Percentiles rank a stretch among this genome's conserved stretches.
These are phyloP conservation scores for Bimastos eiseni DNA, from an alignment of 2,888 invertebrate genomes.

Conservation along the genomic window DNA sequence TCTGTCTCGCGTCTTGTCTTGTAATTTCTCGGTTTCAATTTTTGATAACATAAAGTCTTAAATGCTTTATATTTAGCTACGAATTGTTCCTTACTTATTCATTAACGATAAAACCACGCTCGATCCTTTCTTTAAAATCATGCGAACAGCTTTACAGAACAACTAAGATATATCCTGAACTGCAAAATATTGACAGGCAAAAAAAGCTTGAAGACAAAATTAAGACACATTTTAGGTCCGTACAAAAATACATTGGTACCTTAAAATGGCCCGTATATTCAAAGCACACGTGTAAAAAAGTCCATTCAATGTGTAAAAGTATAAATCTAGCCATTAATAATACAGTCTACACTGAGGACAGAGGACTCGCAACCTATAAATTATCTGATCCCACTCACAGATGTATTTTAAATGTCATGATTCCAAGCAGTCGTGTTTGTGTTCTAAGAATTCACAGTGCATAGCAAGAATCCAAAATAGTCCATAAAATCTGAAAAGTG, in stretches of 20 bases:
- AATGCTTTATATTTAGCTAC: neutral
- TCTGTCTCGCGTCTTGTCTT: too few relatives aligned
- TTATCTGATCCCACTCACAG: too few relatives aligned
- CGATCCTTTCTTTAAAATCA: neutral
- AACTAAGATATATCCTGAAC: neutral
- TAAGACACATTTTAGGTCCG: neutral
- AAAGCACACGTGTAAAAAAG: neutral
- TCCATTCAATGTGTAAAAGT: neutral
- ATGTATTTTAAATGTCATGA: too few relatives aligned
- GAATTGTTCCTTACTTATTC: neutral
- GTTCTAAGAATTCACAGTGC: neutral
- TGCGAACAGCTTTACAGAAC: neutral
- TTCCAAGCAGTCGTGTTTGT: neutral
- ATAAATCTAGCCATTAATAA: neutral
- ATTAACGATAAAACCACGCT: neutral
- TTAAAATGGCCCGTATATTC: neutral
- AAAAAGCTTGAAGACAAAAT: neutral
- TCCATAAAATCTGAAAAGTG: neutral
- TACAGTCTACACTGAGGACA: neutral
- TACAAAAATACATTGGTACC: neutral
- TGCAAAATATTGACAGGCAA: neutral
- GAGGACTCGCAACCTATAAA: neutral
- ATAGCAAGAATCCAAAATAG: conserved; percentile 2
- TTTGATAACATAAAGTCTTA: neutral
- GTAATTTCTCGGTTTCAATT: neutral